Evolutionary conservation across 2,113 vertebrate species (phyloP), one percentile per base, ranked within the genome.

Genomic region (Lepisosteus osseus): DNA sequence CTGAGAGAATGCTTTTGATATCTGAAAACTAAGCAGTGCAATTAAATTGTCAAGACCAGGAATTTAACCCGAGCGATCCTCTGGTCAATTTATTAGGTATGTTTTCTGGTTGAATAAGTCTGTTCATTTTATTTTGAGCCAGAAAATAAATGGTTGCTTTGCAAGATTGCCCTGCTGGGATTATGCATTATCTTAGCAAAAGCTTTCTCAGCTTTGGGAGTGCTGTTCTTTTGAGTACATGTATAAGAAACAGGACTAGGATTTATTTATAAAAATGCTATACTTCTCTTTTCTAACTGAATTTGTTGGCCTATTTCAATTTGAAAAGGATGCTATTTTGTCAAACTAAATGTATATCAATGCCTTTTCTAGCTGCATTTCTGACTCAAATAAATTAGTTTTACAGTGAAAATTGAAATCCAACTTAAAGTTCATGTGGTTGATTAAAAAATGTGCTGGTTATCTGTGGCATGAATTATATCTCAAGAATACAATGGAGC

Each of bases 391-490:
- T 76, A 79, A 86, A 86, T 86, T 86, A 85, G 13, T 51, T 71
- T 74, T 61, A 40, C 69, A 79, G 86, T 84, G 80, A 77, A 86
- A 85, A 83, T 85, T 72, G 73, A 80, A 79, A 71, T 86, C 84
- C 84, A 75, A 81, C 73, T 75, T 69, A 0, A 69, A 74, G 78
- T 81, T 69, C 76, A 72, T 73, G 76, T 75, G 14, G 57, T 9
- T 6, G 47, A 51, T 51, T 51, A 51, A 69, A 70, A 61, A 67
- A n/a, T 57, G 79, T 82, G 78, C 72, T 47, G 17, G 74, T 87
- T 91, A 92, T 91, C 88, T 83, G 84, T 73, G 45, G 66, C 68
- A 76, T 85, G 86, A 87, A 86, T 86, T 82, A 84, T 87, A 88
- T 88, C 86, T 87, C 80, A 71, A 76, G 79, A 83, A 86, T 86